Evolutionary conservation across 35 echinoderm and acorn worm genomes (phyloP).

Genomic region (Antedon bifida): DNA sequence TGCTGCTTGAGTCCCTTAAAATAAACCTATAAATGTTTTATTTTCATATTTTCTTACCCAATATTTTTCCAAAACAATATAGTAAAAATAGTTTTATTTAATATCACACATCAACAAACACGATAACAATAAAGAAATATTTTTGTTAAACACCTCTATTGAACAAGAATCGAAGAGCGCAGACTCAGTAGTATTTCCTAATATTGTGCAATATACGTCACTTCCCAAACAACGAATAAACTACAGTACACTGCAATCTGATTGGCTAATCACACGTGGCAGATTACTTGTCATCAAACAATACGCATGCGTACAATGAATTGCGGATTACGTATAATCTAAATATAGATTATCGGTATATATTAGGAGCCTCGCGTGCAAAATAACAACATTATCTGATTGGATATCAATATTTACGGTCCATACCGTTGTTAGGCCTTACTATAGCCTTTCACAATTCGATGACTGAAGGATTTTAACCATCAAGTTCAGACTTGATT

Average conservation of each 20-base stretch:
- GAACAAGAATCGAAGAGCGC: too few relatives aligned
- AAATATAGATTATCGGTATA: too few relatives aligned
- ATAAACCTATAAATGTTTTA: too few relatives aligned
- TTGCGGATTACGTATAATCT: not conserved
- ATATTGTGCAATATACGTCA: not conserved
- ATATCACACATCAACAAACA: too few relatives aligned
- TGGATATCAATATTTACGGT: not conserved
- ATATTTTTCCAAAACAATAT: too few relatives aligned
- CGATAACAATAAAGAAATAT: too few relatives aligned
- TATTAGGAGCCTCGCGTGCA: not conserved
- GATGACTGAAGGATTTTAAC: not conserved
- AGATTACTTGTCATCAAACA: not conserved
- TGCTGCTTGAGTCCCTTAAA: too few relatives aligned
- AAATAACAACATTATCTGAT: not conserved
- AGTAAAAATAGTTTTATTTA: too few relatives aligned
- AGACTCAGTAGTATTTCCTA: not conserved
- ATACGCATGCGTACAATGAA: not conserved
- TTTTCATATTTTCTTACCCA: too few relatives aligned
- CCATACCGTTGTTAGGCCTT: not conserved
- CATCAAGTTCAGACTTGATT: not conserved
- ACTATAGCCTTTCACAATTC: not conserved
- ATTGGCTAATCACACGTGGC: not conserved
- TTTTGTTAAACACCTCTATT: too few relatives aligned
- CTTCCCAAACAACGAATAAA: not conserved
- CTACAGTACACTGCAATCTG: not conserved